phyloP scores from a whole-genome alignment of 2,113 vertebrate genomes.

The Cranoglanis bouderius region DNA sequence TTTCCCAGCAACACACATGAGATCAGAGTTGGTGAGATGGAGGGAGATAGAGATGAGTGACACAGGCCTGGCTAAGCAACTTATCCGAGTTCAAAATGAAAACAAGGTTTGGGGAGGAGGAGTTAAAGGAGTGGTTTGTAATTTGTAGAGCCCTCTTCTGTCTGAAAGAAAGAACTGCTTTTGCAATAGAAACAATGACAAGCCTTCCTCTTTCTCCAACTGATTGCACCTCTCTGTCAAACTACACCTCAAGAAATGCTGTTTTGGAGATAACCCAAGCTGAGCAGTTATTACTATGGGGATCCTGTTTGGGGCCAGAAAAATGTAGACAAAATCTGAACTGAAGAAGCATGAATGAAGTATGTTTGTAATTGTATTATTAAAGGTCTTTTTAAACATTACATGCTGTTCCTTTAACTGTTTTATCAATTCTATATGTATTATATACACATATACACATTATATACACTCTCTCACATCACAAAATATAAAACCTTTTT shows the following conservation, averaged over 20 bases:
- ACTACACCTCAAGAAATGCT: neutral
- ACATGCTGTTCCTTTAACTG: neutral
- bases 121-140: conserved; percentile 3
- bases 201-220: neutral
- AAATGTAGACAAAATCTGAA: neutral
- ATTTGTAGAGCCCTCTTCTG: conserved; percentile 2
- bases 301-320: neutral
- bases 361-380: neutral
- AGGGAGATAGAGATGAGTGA: conserved; percentile 58
- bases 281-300: neutral
- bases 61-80: conserved; percentile 32
- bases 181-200: neutral
- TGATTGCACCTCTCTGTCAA: neutral
- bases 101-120: neutral
- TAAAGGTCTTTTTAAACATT: neutral
- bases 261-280: neutral
- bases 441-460: too few relatives aligned
- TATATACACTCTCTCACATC: too few relatives aligned
- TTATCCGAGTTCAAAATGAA: conserved; percentile 12
- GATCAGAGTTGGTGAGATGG: conserved; percentile 13
- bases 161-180: neutral
- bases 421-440: neutral
- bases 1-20: conserved; percentile 35
- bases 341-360: neutral
- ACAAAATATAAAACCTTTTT: neutral